Evolutionary conservation across 2,797 vertebrate genomes (phyloP).

Genomic region (Allobates femoralis): DNA sequence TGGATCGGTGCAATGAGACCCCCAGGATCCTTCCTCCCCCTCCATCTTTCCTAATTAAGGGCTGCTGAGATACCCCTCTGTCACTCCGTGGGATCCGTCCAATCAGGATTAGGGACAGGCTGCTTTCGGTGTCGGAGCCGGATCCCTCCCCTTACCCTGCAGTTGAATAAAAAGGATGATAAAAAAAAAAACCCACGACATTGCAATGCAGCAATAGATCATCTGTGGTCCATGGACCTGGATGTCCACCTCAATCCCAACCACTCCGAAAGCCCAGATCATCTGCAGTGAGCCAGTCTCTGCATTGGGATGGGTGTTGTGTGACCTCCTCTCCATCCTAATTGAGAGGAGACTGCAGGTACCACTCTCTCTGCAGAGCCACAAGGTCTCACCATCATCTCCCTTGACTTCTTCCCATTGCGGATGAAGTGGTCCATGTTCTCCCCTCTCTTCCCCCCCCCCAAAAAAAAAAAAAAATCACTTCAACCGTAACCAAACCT

Average conservation of each 20-base stretch:
- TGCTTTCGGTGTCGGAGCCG: conserved; percentile 43
- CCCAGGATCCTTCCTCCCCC: background rate
- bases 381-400: background rate
- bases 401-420: conserved; percentile 29
- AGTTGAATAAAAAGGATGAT: conserved; percentile 58
- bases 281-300: conserved; percentile 32
- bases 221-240: conserved; percentile 21
- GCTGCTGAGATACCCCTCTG: conserved; percentile 58
- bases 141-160: conserved; percentile 63
- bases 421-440: conserved; percentile 41
- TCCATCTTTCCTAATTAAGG: conserved; percentile 51
- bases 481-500: background rate
- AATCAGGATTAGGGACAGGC: conserved; percentile 59
- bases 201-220: conserved; percentile 62
- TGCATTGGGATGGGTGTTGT: conserved; percentile 45
- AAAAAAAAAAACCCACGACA: conserved; percentile 39
- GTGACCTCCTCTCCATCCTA: conserved; percentile 51
- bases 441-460: background rate
- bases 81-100: conserved; percentile 52
- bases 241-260: background rate
- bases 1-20: conserved; percentile 25
- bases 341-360: conserved; percentile 34
- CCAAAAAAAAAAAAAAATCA: background rate
- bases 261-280: background rate
- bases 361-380: background rate